Conservation (phyloP, 2,888 invertebrate genomes). For the Lasioglossum leucozonium region DNA sequence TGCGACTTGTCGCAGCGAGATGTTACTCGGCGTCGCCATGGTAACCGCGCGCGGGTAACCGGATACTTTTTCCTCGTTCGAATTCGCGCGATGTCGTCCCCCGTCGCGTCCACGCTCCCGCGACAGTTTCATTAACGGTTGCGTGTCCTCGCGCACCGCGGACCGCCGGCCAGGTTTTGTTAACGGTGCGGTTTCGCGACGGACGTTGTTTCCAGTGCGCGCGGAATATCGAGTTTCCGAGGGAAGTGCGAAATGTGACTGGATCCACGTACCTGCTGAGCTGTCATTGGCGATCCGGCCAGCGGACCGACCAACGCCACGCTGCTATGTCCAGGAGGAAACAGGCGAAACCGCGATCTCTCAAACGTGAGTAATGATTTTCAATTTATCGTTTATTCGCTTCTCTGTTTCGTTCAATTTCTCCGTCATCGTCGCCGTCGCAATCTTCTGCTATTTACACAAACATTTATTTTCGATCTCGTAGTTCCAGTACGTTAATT, state of each 20-base stretch:
- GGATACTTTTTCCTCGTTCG: not conserved
- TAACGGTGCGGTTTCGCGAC: slow-evolving; percentile 19
- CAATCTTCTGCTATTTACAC: not conserved
- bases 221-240: slow-evolving; percentile 31
- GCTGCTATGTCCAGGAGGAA: slow-evolving; percentile 85
- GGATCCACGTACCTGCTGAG: slow-evolving; percentile 32
- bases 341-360: slow-evolving; percentile 85
- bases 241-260: slow-evolving; percentile 57
- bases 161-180: not conserved
- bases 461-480: too few species aligned
- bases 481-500: too few species aligned
- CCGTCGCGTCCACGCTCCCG: slow-evolving; percentile 2
- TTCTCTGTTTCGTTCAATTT: not conserved
- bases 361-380: slow-evolving; percentile 83
- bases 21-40: slow-evolving; percentile 16
- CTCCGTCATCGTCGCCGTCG: not conserved
- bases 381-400: too few species aligned
- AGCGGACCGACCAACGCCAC: slow-evolving; percentile 49
- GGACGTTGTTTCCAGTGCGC: slow-evolving; percentile 33
- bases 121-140: slow-evolving; percentile 3
- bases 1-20: not conserved
- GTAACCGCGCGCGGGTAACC: slow-evolving; percentile 46
- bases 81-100: slow-evolving; percentile 31
- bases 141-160: not conserved
- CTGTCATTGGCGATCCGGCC: slow-evolving; percentile 11